phyloP scores from a whole-genome alignment of 2,888 invertebrate species.

The Ichneumoninae sp. region DNA sequence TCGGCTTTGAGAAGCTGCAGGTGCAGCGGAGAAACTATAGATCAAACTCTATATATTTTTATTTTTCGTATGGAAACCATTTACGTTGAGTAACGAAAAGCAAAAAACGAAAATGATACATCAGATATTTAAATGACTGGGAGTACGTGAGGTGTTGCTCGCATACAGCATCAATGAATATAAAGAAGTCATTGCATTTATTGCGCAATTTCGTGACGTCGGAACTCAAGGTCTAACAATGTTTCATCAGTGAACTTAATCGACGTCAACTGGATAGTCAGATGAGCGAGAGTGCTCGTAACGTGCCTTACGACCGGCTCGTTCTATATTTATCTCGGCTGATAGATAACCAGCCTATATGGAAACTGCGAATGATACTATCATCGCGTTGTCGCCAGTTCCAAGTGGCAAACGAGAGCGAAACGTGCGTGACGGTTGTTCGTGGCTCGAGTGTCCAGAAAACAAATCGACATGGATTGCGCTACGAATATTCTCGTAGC shows the following conservation, averaged over 20 bases:
- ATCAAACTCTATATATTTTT: background rate
- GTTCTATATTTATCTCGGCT: background rate
- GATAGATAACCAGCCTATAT: background rate
- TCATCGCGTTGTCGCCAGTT: background rate
- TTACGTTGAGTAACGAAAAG: background rate
- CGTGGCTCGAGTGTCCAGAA: background rate
- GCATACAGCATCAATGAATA: background rate
- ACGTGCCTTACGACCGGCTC: background rate
- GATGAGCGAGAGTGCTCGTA: background rate
- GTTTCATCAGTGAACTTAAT: background rate
- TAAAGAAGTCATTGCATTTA: background rate
- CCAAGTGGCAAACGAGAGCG: background rate
- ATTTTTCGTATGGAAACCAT: background rate
- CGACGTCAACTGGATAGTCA: background rate
- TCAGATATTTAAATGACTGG: background rate
- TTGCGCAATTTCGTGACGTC: background rate
- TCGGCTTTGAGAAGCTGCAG: constrained; percentile 61
- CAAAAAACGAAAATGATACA: background rate
- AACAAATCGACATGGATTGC: constrained; percentile 12
- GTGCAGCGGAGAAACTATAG: constrained; percentile 7
- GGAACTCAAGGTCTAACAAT: background rate
- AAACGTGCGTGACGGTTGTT: background rate
- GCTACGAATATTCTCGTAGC: constrained; percentile 1
- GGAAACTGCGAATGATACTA: background rate
- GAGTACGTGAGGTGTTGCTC: background rate